Base-by-base conservation (phyloP, 2,797 vertebrate species). In the Diceros bicornis region DNA sequence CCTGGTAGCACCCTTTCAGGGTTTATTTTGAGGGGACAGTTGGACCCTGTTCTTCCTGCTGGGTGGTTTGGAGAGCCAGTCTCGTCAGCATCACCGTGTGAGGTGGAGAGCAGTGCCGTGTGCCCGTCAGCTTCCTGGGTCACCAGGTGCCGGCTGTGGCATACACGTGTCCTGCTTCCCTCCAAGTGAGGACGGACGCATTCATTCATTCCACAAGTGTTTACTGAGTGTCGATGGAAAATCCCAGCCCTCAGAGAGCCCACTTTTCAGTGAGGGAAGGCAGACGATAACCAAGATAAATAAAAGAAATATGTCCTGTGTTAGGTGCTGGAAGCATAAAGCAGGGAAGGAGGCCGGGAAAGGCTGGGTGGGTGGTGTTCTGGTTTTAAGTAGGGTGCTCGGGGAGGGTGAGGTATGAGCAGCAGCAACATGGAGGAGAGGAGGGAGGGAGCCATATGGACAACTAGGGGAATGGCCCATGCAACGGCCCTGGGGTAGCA, bases 71-170 rank as follows among this genome's bases (percentile, higher is more conserved):
- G 37, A 37, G 27, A 29, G 52, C 17, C 32, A 27, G 57, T 27
- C 82, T 34, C 0, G 0, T 29, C 13, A 4, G 23, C 0, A 1
- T 79, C 14, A 2, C 6, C 32, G 32, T 52, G 55, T 52, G n/a
- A 37, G 21, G 2, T 41, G 34, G 66, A 41, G 25, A 52, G 25
- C 8, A 12, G 44, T 0, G 4, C 23, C 14, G 12, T 8, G 27
- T 57, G 50, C 34, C 47, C 47, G 6, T 12, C 25, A 12, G 59
- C 23, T n/a, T 52, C 25, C 18, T 6, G 32, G 21, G 64, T 69
- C 12, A 7, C 23, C 6, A 17, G 59, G 9, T 17, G 16, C 52
- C 37, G 17, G 41, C 32, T 8, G 23, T n/a, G 29, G 32, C 21
- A 18, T 71, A 50, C 9, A 10, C 32, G 6, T 3, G 37, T 34